phyloP scores from a whole-genome alignment of 2,113 vertebrate genomes.

The Proteles cristata region DNA sequence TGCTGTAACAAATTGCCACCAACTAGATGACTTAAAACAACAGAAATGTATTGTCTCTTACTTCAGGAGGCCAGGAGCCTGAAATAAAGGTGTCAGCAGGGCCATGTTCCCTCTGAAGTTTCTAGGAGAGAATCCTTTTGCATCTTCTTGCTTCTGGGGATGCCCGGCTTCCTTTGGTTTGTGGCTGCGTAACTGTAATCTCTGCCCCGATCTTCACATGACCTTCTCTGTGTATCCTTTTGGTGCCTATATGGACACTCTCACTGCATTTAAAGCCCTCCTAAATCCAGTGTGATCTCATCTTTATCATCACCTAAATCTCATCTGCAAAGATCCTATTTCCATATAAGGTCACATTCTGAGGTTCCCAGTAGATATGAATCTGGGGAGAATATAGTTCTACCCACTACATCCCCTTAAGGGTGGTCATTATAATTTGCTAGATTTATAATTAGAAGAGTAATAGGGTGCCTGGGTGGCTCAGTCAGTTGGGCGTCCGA shows the following conservation, averaged over 20 bases:
- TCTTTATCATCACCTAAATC: background rate
- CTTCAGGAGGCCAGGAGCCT: background rate
- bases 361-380: background rate
- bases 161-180: background rate
- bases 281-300: background rate
- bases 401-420: background rate
- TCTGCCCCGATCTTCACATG: background rate
- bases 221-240: background rate
- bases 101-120: background rate
- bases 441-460: background rate
- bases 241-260: background rate
- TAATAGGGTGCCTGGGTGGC: too few relatives aligned
- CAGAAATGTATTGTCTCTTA: background rate
- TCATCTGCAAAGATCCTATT: background rate
- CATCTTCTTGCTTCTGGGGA: background rate
- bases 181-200: background rate
- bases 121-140: background rate
- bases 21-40: background rate
- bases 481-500: too few relatives aligned
- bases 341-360: background rate
- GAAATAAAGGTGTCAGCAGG: background rate
- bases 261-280: background rate
- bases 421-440: background rate
- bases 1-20: background rate
- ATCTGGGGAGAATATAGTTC: background rate